A percentile compares a stretch with the other conserved stretches of the same genome.
Conservation (phyloP, 2,797 vertebrate species). For the Sebastes nivosus region DNA sequence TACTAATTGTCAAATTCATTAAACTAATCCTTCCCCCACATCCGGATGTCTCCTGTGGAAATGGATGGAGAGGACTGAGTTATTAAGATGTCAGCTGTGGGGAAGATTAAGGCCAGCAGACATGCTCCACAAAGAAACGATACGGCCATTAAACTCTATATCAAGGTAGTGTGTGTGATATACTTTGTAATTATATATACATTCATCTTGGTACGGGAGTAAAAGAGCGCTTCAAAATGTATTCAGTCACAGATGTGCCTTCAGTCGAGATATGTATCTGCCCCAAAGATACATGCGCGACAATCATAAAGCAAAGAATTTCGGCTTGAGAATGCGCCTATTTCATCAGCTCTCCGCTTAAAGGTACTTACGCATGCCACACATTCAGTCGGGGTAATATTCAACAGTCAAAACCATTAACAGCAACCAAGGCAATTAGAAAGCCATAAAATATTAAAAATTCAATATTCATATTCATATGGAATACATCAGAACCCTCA, state of each 20-base stretch:
- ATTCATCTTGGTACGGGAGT: constrained; percentile 73
- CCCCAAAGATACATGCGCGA: constrained; percentile 50
- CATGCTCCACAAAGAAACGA: constrained; percentile 80
- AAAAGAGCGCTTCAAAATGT: constrained; percentile 68
- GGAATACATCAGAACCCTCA: constrained; percentile 79
- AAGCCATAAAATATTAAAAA: constrained; percentile 82
- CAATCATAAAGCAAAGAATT: constrained; percentile 37
- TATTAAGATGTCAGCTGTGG: constrained; percentile 84
- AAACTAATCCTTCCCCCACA: constrained; percentile 82
- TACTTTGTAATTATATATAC: constrained; percentile 81
- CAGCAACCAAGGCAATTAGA: constrained; percentile 78
- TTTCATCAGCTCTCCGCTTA: constrained; percentile 36
- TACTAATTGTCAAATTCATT: constrained; percentile 90
- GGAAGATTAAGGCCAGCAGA: constrained; percentile 83
- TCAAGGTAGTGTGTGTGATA: constrained; percentile 78
- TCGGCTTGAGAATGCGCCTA: constrained; percentile 26
- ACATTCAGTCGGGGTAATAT: constrained; percentile 65
- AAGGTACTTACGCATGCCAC: constrained; percentile 54
- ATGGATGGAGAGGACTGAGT: constrained; percentile 82
- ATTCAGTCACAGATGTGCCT: constrained; percentile 74
- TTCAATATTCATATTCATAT: constrained; percentile 79
- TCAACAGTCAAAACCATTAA: constrained; percentile 70
- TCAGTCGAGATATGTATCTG: constrained; percentile 58
- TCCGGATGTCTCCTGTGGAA: constrained; percentile 81
- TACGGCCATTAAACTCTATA: constrained; percentile 79